These are phyloP conservation scores for Girardia tigrina DNA, from an alignment of 2,888 invertebrate genomes.

Conservation along the genomic window DNA sequence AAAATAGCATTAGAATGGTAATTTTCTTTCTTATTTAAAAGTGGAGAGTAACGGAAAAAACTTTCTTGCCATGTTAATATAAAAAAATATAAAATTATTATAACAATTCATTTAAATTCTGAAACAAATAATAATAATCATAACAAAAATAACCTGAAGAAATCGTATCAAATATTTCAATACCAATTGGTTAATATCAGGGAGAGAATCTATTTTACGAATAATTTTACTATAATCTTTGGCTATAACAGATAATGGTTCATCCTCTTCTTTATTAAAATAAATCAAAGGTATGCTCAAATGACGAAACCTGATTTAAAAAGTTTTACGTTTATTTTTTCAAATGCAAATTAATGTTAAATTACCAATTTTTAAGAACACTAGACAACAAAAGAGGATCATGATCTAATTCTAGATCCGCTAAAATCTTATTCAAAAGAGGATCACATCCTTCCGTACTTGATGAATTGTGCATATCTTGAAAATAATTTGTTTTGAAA, in stretches of 20 bases:
- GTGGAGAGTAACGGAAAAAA: too few relatives aligned
- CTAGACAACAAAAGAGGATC: neutral
- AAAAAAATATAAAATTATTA: too few relatives aligned
- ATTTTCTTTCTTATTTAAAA: too few relatives aligned
- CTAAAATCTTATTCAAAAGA: neutral
- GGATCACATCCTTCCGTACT: neutral
- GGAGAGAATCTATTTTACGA: neutral
- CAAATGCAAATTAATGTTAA: neutral
- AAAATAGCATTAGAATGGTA: too few relatives aligned
- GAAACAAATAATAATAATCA: neutral
- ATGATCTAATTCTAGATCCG: neutral
- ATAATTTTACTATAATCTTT: neutral
- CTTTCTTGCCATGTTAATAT: too few relatives aligned
- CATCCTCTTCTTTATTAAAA: neutral
- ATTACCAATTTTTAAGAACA: slow-evolving; percentile 5
- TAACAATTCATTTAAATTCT: too few relatives aligned
- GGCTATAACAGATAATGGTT: neutral
- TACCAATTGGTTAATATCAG: neutral
- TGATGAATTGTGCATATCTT: neutral
- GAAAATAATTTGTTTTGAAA: neutral
- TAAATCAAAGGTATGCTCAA: neutral
- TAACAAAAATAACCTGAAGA: neutral
- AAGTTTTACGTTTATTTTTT: neutral
- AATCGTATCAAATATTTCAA: neutral
- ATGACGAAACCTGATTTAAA: neutral